Evolutionary conservation across 2,113 vertebrate genomes (phyloP).

Genomic region (Desmodus rotundus): DNA sequence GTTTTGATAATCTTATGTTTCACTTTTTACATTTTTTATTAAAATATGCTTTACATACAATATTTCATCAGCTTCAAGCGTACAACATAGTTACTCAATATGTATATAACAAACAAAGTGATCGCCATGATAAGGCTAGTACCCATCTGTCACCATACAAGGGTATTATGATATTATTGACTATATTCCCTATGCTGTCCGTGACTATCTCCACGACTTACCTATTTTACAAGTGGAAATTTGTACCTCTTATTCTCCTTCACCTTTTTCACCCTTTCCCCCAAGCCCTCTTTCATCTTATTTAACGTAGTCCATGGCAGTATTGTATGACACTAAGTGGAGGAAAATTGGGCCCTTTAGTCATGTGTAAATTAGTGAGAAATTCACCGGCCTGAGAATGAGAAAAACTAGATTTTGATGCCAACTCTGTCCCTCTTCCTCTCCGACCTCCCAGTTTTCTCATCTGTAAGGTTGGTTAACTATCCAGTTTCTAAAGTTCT

Average conservation of each 20-base stretch:
- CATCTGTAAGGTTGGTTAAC: neutral
- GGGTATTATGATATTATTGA: neutral
- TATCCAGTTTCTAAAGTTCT: constrained; percentile 6
- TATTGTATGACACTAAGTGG: neutral
- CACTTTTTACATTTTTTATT: neutral
- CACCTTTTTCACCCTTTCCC: neutral
- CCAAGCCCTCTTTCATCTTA: neutral
- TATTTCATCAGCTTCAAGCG: neutral
- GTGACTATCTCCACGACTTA: neutral
- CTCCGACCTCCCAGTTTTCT: neutral
- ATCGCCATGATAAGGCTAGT: neutral
- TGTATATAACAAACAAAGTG: neutral
- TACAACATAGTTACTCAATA: neutral
- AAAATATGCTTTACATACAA: neutral
- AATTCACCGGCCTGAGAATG: neutral
- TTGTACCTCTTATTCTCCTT: neutral
- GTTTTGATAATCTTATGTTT: neutral
- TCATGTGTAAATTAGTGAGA: neutral
- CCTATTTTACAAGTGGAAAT: neutral
- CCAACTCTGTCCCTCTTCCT: neutral
- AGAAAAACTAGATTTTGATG: neutral
- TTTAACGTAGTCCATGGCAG: constrained; percentile 12
- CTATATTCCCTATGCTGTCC: neutral
- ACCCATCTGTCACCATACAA: neutral
- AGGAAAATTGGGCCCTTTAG: neutral